Percentiles rank a stretch among this genome's conserved stretches.
Conservation (phyloP, 2,113 vertebrate species). For the Zosterops pallidus region DNA sequence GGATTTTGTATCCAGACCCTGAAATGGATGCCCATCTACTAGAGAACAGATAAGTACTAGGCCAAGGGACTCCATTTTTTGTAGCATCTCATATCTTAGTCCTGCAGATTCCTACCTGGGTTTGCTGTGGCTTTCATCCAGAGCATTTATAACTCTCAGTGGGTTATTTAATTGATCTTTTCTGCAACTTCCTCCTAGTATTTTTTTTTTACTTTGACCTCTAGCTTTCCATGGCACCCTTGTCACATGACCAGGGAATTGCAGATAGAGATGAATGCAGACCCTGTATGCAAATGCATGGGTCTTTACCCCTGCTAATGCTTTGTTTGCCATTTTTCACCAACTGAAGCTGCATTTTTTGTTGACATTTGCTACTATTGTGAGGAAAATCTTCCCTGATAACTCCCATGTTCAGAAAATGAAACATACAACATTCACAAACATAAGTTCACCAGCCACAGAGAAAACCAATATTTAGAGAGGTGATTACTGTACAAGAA, state of each 20-base stretch:
- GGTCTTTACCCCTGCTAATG: neutral
- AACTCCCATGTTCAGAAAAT: neutral
- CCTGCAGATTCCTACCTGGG: neutral
- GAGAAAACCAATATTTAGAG: neutral
- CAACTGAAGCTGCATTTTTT: neutral
- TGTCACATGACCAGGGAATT: neutral
- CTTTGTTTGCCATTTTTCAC: neutral
- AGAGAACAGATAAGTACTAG: neutral
- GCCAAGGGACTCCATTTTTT: neutral
- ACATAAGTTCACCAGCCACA: neutral
- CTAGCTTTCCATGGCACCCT: neutral
- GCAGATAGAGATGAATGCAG: neutral
- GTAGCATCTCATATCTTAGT: neutral
- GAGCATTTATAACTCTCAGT: neutral
- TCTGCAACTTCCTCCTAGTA: neutral
- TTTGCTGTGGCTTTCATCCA: neutral
- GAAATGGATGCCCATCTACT: neutral
- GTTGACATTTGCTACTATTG: neutral
- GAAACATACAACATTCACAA: neutral
- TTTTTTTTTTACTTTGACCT: neutral
- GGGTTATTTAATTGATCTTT: neutral
- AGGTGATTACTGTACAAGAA: neutral
- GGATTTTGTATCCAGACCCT: neutral
- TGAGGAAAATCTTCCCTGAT: neutral
- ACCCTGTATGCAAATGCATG: neutral